phyloP scores from a whole-genome alignment of 2,888 invertebrate genomes.

The Dastarcus helophoroides region DNA sequence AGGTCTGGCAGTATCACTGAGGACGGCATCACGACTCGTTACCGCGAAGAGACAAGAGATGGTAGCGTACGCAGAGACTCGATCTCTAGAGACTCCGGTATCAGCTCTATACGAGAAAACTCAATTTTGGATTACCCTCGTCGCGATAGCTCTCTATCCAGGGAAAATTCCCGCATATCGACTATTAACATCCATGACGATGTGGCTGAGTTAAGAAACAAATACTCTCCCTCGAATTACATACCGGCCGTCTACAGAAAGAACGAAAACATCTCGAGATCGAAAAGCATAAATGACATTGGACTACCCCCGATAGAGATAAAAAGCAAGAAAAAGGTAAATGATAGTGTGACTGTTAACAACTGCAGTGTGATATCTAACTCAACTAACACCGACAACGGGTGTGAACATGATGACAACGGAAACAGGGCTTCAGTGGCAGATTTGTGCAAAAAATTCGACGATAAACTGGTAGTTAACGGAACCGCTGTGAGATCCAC shows the following conservation, averaged over 20 bases:
- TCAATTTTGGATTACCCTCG: conserved; percentile 38
- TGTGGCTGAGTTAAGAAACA: conserved; percentile 56
- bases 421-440: conserved; percentile 47
- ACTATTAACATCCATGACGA: conserved; percentile 31
- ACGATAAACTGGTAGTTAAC: conserved; percentile 29
- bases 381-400: conserved; percentile 29
- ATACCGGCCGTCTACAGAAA: conserved; percentile 43
- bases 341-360: conserved; percentile 24
- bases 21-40: conserved; percentile 37
- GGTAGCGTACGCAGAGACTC: conserved; percentile 28
- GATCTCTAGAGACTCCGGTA: conserved; percentile 27
- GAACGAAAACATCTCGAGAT: conserved; percentile 33
- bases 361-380: conserved; percentile 28
- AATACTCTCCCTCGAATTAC: conserved; percentile 66
- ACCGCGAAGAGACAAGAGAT: conserved; percentile 36
- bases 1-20: conserved; percentile 36
- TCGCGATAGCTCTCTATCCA: conserved; percentile 37
- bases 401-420: conserved; percentile 41
- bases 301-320: conserved; percentile 35
- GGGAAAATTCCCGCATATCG: conserved; percentile 18
- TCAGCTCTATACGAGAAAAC: conserved; percentile 30
- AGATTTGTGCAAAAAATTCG: conserved; percentile 48
- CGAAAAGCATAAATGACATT: conserved; percentile 50
- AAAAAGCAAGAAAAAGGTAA: conserved; percentile 33
- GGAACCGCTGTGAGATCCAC: too few relatives aligned